Percentiles rank a stretch among this genome's conserved stretches.
phyloP scores from a whole-genome alignment of 2,797 vertebrate species.

The Ptychobarbus kaznakovi region DNA sequence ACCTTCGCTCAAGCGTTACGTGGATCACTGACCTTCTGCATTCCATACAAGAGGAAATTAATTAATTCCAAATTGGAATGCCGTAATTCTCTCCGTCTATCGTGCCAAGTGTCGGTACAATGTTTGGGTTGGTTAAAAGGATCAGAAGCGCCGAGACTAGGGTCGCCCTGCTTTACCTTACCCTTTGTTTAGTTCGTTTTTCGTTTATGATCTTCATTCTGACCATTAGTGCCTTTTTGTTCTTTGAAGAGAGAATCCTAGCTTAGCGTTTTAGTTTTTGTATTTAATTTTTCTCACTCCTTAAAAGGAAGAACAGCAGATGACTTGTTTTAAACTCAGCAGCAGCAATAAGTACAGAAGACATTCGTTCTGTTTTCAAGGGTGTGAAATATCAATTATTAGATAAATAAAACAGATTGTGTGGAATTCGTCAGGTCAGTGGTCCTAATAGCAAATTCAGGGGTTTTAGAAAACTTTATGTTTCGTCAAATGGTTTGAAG shows the following conservation, averaged over 20 bases:
- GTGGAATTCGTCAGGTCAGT: slow-evolving; percentile 95
- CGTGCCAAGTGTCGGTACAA: slow-evolving; percentile 97
- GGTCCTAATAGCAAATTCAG: slow-evolving; percentile 91
- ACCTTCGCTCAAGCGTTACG: slow-evolving; percentile 87
- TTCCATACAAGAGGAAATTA: slow-evolving; percentile 92
- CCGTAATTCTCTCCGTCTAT: slow-evolving; percentile 96
- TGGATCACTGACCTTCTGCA: slow-evolving; percentile 93
- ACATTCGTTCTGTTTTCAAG: slow-evolving; percentile 72
- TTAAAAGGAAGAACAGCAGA: slow-evolving; percentile 64
- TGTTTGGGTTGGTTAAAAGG: slow-evolving; percentile 84
- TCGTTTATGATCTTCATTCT: slow-evolving; percentile 72
- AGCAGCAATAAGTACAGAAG: slow-evolving; percentile 91
- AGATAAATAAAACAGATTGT: slow-evolving; percentile 85
- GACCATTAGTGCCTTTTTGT: slow-evolving; percentile 99
- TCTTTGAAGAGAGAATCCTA: slow-evolving; percentile 90
- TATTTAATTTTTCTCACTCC: slow-evolving; percentile 52
- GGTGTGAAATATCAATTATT: slow-evolving; percentile 79
- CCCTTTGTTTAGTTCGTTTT: slow-evolving; percentile 77
- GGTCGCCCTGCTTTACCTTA: slow-evolving; percentile 54
- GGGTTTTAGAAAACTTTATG: slow-evolving; percentile 78
- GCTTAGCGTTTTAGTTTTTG: slow-evolving; percentile 73
- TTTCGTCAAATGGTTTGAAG: slow-evolving; percentile 79
- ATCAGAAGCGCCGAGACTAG: slow-evolving; percentile 72
- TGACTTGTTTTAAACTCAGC: slow-evolving; percentile 72
- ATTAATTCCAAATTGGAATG: slow-evolving; percentile 99